Conservation (phyloP, 2,113 vertebrate species). For the Dendrocopos noguchii region DNA sequence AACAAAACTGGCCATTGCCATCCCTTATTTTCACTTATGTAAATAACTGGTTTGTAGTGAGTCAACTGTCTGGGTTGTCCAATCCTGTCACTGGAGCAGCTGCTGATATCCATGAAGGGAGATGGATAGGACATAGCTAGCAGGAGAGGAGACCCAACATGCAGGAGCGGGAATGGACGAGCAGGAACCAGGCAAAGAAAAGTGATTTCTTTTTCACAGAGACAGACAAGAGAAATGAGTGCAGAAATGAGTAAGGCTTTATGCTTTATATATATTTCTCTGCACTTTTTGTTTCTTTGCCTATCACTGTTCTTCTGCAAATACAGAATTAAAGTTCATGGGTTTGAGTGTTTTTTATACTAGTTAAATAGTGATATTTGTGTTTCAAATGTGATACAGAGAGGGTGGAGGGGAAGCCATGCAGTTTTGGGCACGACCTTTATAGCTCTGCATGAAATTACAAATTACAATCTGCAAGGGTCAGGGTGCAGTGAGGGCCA, state of each 20-base stretch:
- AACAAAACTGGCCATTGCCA: neutral
- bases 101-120: neutral
- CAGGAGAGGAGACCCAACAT: neutral
- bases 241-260: neutral
- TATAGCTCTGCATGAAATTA: neutral
- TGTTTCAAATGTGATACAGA: neutral
- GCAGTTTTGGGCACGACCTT: neutral
- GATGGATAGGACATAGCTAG: too few species aligned
- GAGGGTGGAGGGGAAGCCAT: neutral
- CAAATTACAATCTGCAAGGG: neutral
- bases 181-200: neutral
- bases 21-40: neutral
- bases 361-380: neutral
- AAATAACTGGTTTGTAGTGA: neutral
- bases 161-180: fast-evolving
- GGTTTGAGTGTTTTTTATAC: neutral
- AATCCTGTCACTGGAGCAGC: neutral
- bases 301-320: neutral
- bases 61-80: neutral
- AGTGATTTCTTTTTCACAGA: neutral
- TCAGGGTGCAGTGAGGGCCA: neutral
- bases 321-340: neutral
- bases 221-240: too few species aligned
- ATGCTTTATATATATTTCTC: neutral
- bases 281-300: neutral